These are phyloP conservation scores for Bombylius discolor DNA, from an alignment of 2,888 invertebrate species.

Conservation along the genomic window DNA sequence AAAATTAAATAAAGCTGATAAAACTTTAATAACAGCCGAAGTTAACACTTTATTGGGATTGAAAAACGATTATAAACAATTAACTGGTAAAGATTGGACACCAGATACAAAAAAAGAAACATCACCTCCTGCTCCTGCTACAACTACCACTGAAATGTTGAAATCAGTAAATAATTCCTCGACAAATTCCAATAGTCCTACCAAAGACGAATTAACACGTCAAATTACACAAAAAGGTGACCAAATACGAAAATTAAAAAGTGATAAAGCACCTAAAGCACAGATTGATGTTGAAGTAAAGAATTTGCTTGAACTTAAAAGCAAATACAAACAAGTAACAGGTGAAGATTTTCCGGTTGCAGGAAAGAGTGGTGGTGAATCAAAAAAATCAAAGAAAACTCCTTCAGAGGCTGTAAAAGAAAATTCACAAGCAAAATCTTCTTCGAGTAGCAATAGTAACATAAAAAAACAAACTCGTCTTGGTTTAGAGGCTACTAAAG, in stretches of 20 bases:
- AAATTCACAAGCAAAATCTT: slow-evolving; percentile 16
- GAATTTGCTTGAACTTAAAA: slow-evolving; percentile 44
- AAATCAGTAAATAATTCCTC: neutral
- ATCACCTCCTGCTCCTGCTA: neutral
- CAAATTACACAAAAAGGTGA: slow-evolving; percentile 48
- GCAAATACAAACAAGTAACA: slow-evolving; percentile 45
- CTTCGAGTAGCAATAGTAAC: slow-evolving; percentile 30
- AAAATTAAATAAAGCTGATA: slow-evolving; percentile 41
- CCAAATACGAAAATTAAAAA: slow-evolving; percentile 43
- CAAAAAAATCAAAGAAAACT: slow-evolving; percentile 21
- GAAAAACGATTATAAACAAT: slow-evolving; percentile 47
- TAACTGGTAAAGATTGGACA: slow-evolving; percentile 38
- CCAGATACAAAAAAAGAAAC: slow-evolving; percentile 24
- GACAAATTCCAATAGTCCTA: slow-evolving; percentile 17
- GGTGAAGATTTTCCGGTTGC: slow-evolving; percentile 39
- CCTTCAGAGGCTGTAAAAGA: slow-evolving; percentile 24
- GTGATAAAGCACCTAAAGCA: slow-evolving; percentile 38
- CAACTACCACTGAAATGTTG: neutral
- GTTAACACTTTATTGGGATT: slow-evolving; percentile 40
- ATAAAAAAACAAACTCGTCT: slow-evolving; percentile 84
- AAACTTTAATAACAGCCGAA: slow-evolving; percentile 38
- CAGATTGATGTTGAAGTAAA: slow-evolving; percentile 38
- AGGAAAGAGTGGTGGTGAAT: slow-evolving; percentile 29
- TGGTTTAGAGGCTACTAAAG: slow-evolving; percentile 86
- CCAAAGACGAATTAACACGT: slow-evolving; percentile 27